Base-by-base conservation (phyloP, 2,888 invertebrate species). In the Agrotis ipsilon region DNA sequence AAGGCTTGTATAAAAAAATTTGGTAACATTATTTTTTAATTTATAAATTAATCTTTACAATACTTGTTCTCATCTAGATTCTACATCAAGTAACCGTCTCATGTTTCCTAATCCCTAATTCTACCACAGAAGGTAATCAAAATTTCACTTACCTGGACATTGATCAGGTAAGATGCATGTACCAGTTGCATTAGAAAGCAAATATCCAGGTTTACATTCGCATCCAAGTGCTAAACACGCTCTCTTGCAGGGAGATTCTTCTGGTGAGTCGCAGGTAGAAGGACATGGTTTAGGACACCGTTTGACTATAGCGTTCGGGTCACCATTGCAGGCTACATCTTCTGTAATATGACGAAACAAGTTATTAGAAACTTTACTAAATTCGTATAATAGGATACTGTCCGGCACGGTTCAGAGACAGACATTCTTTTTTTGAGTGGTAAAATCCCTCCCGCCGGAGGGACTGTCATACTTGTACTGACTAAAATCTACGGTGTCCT, bases 281-380 rank as follows among this genome's bases (percentile, higher is more conserved):
- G 89, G 89, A 2, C 91, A 91, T 0, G 89, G 81, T 1, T 57
- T 55, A 1, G 91, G 91, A 65, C 83, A 87, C n/a, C 68, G 63
- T 66, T 78, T 87, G 3, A 85, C 73, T 19, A 49, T 70, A 6
- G 91, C 90, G 58, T 90, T 83, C 0, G 83, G 75, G 68, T 92
- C 91, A 1, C 85, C 88, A 52, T 89, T 85, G 62, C 91, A 91
- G 7, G 85, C 69, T 43, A 73, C 11, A 0, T 84, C 58, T 59
- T 59, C 85, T 88, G 48, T 52, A 83, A 69, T 19, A 32, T 51
- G 46, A 24, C 43, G 11, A 46, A n/a, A 27, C 1, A 3, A 24
- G 18, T 9, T 5, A n/a, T 48, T 43, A 16, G 16, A 5, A 16
- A 45, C 45, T n/a, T n/a, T n/a, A n/a, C n/a, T n/a, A n/a, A n/a